These are phyloP conservation scores for Tetragonisca angustula DNA, from an alignment of 2,888 invertebrate species.

Conservation along the genomic window DNA sequence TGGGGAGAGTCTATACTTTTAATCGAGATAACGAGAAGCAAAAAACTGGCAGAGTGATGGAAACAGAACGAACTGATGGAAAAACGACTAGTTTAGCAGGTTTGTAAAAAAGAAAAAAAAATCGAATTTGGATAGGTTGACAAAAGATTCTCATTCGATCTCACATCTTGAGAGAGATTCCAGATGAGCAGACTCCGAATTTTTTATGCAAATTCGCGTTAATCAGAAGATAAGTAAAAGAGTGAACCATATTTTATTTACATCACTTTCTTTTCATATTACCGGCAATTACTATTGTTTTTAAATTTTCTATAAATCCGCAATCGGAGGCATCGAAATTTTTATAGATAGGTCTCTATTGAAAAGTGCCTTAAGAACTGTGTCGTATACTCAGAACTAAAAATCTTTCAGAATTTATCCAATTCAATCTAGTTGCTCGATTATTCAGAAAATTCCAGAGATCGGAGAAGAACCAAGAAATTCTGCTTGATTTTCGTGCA, in stretches of 20 bases:
- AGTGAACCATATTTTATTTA: no score
- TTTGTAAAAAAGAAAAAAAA: neutral
- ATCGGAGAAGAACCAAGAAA: neutral
- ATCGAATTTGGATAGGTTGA: neutral
- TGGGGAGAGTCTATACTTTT: neutral
- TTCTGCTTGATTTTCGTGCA: neutral
- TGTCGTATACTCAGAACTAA: accelerated
- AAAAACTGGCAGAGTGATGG: constrained; percentile 1
- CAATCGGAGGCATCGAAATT: no score
- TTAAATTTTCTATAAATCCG: no score
- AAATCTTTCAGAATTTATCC: neutral
- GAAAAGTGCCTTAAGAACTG: accelerated
- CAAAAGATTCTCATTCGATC: neutral
- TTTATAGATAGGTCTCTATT: no score
- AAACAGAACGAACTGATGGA: neutral
- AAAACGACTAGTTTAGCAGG: neutral
- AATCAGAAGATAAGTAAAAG: no score
- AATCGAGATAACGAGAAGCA: constrained; percentile 3
- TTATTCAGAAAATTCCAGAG: neutral
- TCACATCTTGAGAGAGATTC: neutral
- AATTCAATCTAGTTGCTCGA: neutral
- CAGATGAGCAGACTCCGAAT: no score
- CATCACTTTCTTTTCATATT: no score
- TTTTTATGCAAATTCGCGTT: no score
- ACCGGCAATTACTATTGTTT: no score